Conservation (phyloP, 23 tunicate species). For the Corella eumyota region DNA sequence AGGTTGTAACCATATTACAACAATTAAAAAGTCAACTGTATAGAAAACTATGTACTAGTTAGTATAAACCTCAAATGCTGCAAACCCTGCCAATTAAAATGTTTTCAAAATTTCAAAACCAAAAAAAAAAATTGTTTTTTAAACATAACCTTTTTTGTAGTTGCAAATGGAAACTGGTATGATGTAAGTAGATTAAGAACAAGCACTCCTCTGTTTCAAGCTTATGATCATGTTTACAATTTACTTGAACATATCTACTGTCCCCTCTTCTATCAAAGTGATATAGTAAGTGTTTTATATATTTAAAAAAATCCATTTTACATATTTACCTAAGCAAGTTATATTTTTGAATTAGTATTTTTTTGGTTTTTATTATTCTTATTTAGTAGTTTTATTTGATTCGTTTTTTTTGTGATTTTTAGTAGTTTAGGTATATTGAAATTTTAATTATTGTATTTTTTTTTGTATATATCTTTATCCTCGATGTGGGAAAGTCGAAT, state of each 20-base stretch:
- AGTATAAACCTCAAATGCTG: too few relatives aligned
- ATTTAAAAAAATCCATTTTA: neutral
- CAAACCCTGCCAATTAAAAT: too few relatives aligned
- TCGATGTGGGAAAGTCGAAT: too few relatives aligned
- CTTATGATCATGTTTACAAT: slow-evolving; percentile 83
- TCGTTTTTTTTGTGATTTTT: neutral
- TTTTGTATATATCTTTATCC: too few relatives aligned
- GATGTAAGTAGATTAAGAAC: slow-evolving; percentile 49
- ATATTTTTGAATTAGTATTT: neutral
- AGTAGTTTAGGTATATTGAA: too few relatives aligned
- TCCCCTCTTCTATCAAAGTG: slow-evolving; percentile 86
- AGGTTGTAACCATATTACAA: too few relatives aligned
- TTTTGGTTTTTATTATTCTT: too few relatives aligned
- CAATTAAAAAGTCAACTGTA: too few relatives aligned
- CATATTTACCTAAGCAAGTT: neutral
- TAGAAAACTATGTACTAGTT: too few relatives aligned
- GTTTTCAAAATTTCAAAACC: neutral
- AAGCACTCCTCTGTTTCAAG: slow-evolving; percentile 73
- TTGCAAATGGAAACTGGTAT: slow-evolving; percentile 50
- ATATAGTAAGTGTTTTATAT: slow-evolving; percentile 34
- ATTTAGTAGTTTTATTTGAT: neutral
- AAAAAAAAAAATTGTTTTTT: neutral
- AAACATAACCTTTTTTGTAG: slow-evolving; percentile 7
- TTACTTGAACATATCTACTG: slow-evolving; percentile 75
- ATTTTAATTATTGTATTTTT: too few relatives aligned